These are phyloP conservation scores for Enhydra lutris DNA, from an alignment of 2,113 vertebrate genomes.

Conservation along the genomic window DNA sequence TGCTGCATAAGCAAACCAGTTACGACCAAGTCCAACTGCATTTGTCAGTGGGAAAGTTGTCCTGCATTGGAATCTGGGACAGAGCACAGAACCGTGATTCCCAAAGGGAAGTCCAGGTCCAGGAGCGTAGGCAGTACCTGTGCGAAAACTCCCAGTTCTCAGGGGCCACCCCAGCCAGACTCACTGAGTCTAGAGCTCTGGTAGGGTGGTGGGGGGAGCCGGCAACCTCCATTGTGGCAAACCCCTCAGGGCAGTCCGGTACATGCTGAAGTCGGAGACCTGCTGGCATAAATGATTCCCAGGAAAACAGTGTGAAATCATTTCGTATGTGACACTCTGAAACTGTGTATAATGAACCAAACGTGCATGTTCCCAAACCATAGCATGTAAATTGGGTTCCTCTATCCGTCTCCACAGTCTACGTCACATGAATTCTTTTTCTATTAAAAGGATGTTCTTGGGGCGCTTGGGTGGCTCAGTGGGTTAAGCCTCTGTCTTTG, in stretches of 20 bases:
- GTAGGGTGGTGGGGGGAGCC: rapidly evolving
- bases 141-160: not conserved
- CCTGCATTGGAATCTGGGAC: not conserved
- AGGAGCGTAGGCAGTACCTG: not conserved
- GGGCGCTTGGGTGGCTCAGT: too few species aligned
- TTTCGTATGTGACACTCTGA: not conserved
- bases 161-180: not conserved
- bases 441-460: not conserved
- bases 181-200: not conserved
- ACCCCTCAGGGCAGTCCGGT: too few species aligned
- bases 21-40: rapidly evolving
- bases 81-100: not conserved
- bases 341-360: not conserved
- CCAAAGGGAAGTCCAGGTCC: not conserved
- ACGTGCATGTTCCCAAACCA: not conserved
- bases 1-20: not conserved
- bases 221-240: not conserved
- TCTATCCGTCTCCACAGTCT: not conserved
- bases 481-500: too few species aligned
- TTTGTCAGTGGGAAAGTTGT: not conserved
- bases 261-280: not conserved
- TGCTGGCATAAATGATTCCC: not conserved
- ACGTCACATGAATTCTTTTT: not conserved
- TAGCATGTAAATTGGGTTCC: not conserved
- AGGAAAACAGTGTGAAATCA: not conserved